These are phyloP conservation scores for Ailurus styani DNA, from an alignment of 2,113 vertebrate genomes.

Conservation along the genomic window DNA sequence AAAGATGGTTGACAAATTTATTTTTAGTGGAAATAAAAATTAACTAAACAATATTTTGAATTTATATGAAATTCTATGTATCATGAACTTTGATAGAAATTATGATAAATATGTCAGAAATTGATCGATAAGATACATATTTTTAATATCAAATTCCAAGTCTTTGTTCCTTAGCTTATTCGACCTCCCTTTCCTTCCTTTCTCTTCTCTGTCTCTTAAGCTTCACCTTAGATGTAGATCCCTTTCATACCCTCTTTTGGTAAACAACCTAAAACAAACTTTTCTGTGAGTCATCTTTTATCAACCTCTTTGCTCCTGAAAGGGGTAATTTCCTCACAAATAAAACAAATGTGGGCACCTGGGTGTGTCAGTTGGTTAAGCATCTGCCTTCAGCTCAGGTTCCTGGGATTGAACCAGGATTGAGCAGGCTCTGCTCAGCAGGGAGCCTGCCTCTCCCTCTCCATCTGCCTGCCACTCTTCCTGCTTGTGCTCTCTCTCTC, in stretches of 20 bases:
- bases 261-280: constrained; percentile 2
- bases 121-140: not conserved
- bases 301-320: not conserved
- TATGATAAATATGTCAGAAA: not conserved
- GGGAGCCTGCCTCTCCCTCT: too few relatives aligned
- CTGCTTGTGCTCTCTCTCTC: not conserved
- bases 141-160: constrained; percentile 8
- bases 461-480: not conserved
- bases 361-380: not conserved
- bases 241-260: not conserved
- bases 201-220: not conserved
- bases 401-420: not conserved
- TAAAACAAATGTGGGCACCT: not conserved
- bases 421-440: too few relatives aligned
- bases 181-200: not conserved
- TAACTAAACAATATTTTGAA: not conserved
- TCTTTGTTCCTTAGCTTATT: not conserved
- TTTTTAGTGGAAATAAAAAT: constrained; percentile 20
- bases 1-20: not conserved
- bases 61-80: not conserved
- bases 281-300: not conserved
- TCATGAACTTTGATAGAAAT: not conserved
- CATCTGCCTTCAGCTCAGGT: not conserved
- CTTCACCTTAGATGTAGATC: not conserved
- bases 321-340: constrained; percentile 19